Conservation (phyloP, 37 sponge, comb jelly and placozoan genomes). For the Axinella damicornis region DNA sequence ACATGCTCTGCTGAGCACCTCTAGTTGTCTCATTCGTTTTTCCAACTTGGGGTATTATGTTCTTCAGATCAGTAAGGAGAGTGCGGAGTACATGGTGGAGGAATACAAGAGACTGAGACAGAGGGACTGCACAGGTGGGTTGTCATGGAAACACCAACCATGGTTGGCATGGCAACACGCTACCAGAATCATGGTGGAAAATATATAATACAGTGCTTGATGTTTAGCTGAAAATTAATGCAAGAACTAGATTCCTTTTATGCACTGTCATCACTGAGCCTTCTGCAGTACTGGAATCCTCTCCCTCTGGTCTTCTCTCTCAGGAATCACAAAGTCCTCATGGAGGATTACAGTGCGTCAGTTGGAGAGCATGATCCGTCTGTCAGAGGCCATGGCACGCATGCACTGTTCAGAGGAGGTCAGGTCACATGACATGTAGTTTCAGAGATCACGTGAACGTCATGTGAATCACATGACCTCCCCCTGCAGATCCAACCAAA, state of each 20-base stretch:
- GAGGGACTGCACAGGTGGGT: slow-evolving; percentile 86
- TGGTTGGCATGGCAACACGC: not conserved
- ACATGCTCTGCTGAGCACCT: too few relatives aligned
- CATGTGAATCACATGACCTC: not conserved
- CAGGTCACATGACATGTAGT: too few relatives aligned
- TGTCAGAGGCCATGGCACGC: slow-evolving; percentile 99
- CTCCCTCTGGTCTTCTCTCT: not conserved
- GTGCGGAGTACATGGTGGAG: slow-evolving; percentile 96
- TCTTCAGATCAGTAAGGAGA: slow-evolving; percentile 73
- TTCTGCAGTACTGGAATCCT: not conserved
- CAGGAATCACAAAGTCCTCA: slow-evolving; percentile 84
- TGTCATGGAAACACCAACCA: too few relatives aligned
- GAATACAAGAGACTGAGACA: slow-evolving; percentile 94
- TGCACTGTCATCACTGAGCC: too few relatives aligned
- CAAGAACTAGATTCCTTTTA: not conserved
- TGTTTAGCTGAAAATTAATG: too few relatives aligned
- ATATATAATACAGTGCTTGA: not conserved
- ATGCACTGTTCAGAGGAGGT: slow-evolving; percentile 94
- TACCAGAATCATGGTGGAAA: not conserved
- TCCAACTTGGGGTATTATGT: not conserved
- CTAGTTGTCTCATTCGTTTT: not conserved
- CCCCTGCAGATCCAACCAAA: slow-evolving; percentile 78
- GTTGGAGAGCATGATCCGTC: slow-evolving; percentile 98
- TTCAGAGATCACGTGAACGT: slow-evolving; percentile 10
- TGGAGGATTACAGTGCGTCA: slow-evolving; percentile 99